A percentile compares a stretch with the other conserved stretches of the same genome.
Evolutionary conservation across 2,888 invertebrate genomes (phyloP).

Genomic region (Maniola hyperantus): DNA sequence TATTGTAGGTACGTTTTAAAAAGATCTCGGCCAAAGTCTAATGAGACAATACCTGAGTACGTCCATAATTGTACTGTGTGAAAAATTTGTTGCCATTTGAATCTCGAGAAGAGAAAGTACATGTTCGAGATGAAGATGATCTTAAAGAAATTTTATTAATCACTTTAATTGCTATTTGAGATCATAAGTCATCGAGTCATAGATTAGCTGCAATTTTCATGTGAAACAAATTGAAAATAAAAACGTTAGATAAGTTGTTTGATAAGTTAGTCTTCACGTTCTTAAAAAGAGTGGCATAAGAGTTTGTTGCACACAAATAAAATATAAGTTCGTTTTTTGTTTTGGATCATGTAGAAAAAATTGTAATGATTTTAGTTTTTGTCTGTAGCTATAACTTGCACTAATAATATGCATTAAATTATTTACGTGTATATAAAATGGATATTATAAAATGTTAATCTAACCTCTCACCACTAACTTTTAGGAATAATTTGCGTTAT

Average conservation of each 20-base stretch:
- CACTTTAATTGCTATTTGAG: slow-evolving; percentile 21
- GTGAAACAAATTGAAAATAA: background rate
- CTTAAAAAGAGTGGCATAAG: background rate
- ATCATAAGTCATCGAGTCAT: slow-evolving; percentile 11
- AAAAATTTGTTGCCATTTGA: slow-evolving; percentile 24
- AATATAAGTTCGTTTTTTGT: background rate
- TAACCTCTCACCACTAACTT: no score
- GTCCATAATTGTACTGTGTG: slow-evolving; percentile 30
- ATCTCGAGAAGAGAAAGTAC: slow-evolving; percentile 23
- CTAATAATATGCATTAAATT: background rate
- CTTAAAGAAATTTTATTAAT: slow-evolving; percentile 24
- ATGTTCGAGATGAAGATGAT: slow-evolving; percentile 5
- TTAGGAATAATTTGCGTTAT: no score
- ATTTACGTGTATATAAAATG: background rate
- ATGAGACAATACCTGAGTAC: slow-evolving; percentile 29
- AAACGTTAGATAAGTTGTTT: background rate
- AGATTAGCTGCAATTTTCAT: background rate
- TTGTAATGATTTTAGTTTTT: no score
- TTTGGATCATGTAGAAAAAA: background rate
- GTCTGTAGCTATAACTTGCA: no score
- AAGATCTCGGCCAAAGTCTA: slow-evolving; percentile 27
- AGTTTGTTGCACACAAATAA: background rate
- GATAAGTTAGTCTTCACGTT: background rate
- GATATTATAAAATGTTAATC: background rate
- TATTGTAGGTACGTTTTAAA: slow-evolving; percentile 18